Conservation (phyloP, 2,888 invertebrate species). For the Temnothorax rugatulus region DNA sequence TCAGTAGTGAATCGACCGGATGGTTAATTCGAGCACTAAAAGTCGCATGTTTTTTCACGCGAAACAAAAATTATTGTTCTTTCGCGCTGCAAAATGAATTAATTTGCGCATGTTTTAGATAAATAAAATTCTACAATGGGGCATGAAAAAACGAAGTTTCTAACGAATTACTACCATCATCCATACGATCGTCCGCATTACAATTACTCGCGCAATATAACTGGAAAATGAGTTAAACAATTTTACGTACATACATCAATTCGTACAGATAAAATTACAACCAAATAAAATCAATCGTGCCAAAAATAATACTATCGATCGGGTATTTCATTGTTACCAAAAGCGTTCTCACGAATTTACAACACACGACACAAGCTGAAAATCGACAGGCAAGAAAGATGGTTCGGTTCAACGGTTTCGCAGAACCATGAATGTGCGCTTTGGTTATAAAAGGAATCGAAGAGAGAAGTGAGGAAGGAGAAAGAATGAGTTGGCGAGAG, state of each 20-base stretch:
- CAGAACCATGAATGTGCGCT: conserved; percentile 66
- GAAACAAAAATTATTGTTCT: background rate
- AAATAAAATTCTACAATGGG: background rate
- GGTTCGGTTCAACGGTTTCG: conserved; percentile 73
- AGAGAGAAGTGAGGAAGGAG: conserved; percentile 53
- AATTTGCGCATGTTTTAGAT: background rate
- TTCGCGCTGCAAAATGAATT: background rate
- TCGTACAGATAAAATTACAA: background rate
- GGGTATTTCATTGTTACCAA: background rate
- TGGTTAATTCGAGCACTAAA: background rate
- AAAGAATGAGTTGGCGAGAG: conserved; percentile 36
- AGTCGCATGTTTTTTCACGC: background rate
- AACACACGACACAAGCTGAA: conserved; percentile 43
- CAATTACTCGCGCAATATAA: background rate
- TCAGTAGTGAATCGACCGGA: background rate
- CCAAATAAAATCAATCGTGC: background rate
- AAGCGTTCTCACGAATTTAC: background rate
- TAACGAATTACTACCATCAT: background rate
- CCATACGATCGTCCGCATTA: background rate
- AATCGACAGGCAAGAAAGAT: conserved; percentile 40
- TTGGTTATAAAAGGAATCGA: conserved; percentile 63
- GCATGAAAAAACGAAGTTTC: background rate
- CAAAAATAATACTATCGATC: background rate
- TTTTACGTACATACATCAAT: background rate
- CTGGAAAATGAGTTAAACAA: background rate